Evolutionary conservation across 37 sponge, comb jelly and placozoan species (phyloP).

Genomic region (Aphrocallistes beatrix): DNA sequence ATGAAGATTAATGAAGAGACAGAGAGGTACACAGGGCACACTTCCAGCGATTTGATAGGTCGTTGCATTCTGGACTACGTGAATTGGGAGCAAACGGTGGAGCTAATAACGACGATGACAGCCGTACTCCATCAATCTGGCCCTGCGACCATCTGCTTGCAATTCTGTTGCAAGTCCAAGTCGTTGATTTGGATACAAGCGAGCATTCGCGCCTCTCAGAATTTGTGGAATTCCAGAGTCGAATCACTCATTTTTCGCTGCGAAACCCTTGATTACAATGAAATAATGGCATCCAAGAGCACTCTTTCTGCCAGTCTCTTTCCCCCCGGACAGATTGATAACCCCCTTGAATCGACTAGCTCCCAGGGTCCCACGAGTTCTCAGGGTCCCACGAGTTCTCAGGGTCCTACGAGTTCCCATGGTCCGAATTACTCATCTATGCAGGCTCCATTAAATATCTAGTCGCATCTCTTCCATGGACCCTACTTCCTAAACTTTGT

Average conservation of each 20-base stretch:
- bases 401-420: too few species aligned
- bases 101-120: neutral
- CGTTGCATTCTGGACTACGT: neutral
- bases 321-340: too few species aligned
- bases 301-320: too few species aligned
- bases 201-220: neutral
- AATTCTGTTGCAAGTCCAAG: neutral
- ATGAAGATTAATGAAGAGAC: neutral
- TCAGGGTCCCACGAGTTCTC: too few species aligned
- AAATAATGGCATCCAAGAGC: neutral
- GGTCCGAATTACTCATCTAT: too few species aligned
- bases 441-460: too few species aligned
- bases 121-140: neutral
- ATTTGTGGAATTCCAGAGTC: neutral
- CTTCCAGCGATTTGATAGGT: neutral
- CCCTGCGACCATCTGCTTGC: neutral
- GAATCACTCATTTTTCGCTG: neutral
- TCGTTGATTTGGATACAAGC: conserved; percentile 6
- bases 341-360: too few species aligned
- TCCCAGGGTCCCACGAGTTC: too few species aligned
- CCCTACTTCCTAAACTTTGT: too few species aligned
- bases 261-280: neutral
- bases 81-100: neutral
- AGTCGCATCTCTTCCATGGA: too few species aligned
- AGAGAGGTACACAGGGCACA: neutral